Conservation (phyloP, 2,113 vertebrate genomes). For the Callocephalon fimbriatum region DNA sequence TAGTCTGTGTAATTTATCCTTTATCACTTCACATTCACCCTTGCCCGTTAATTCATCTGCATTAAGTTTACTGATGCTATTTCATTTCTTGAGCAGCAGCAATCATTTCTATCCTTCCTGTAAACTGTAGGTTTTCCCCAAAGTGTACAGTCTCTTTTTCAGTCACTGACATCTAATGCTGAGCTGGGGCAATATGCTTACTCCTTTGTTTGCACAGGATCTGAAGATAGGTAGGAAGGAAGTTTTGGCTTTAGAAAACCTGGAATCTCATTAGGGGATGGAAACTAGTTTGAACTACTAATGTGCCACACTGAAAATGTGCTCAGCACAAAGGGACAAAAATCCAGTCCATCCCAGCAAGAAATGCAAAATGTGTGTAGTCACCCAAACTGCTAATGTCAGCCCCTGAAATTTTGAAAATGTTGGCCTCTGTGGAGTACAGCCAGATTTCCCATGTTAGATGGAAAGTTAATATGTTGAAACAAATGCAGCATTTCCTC, state of each 20-base stretch:
- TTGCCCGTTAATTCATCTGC: background rate
- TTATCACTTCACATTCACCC: background rate
- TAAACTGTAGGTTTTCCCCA: background rate
- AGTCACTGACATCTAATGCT: background rate
- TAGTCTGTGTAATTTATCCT: background rate
- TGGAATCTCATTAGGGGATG: background rate
- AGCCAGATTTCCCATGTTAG: background rate
- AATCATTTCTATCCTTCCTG: background rate
- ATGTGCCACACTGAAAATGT: rapidly evolving
- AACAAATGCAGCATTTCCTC: background rate
- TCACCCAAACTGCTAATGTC: background rate
- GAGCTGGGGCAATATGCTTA: background rate
- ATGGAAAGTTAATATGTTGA: background rate
- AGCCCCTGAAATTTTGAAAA: background rate
- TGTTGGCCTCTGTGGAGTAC: background rate
- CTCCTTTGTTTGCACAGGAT: background rate
- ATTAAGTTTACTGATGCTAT: background rate
- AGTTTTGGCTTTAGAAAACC: background rate
- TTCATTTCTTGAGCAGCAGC: background rate
- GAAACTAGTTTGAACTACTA: background rate
- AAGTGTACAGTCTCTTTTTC: background rate
- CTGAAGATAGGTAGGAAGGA: background rate
- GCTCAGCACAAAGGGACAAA: background rate
- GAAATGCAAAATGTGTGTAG: background rate
- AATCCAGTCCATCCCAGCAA: background rate